Base-by-base conservation (phyloP, 2,113 vertebrate species). In the Tragelaphus strepsiceros region DNA sequence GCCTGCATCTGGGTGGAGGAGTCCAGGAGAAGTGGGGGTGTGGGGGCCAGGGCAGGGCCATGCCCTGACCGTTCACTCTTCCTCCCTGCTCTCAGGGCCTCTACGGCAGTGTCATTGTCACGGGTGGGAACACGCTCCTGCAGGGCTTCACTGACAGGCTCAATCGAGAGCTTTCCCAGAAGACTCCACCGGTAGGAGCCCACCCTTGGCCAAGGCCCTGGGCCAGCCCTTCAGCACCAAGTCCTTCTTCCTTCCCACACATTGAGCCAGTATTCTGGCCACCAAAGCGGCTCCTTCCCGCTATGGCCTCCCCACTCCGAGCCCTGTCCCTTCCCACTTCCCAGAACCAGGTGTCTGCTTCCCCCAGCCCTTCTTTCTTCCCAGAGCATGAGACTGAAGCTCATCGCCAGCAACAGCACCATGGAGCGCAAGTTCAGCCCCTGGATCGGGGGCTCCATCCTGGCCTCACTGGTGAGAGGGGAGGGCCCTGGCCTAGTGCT, bases 341-440 rank as follows among this genome's bases (percentile, higher is more conserved):
- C 85, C 43, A 74, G 93, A 90, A 53, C 93, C 71, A 51, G 43
- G 39, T 10, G 30, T 93, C 92, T 28, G 28, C 43, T 77, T 91
- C 88, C 35, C 58, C n/a, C 62, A 88, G 58, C 62, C 78, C 74
- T 58, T 87, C 58, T 61, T 35, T 81, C 54, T 71, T 82, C n/a
- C 1, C 98, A 99, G 99, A 99, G 99, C 97, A 99, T 99, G 99
- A 97, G 99, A 0, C 98, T 99, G 90, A 99, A 99, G 86, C 99
- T 99, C 53, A 99, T 99, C 0, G 99, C 99, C 97, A 99, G 99
- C 96, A 99, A 99, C 98, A 99, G 99, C 97, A 99, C 99, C 82
- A 98, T 99, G 97, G 99, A 99, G 81, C 98, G 99, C 19, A 98
- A 99, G 80, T 99, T 99, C 98, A 99, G 99, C 90, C 99, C 99